Percentiles rank a stretch among this genome's conserved stretches.
These are phyloP conservation scores for Drosophila lowei DNA, from an alignment of 1,140 invertebrate genomes.

Conservation along the genomic window DNA sequence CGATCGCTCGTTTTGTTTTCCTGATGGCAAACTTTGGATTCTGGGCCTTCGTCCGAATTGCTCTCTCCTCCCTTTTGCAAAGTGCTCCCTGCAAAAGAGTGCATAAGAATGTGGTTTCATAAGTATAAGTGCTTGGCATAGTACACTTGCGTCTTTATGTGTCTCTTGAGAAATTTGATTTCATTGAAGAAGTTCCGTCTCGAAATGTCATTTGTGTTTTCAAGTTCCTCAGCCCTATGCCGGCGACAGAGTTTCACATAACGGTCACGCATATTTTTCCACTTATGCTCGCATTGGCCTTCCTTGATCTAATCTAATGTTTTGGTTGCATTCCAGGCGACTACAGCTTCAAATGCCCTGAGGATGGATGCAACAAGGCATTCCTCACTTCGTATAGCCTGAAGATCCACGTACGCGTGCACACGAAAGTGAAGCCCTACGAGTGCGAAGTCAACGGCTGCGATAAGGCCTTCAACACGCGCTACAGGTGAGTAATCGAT, in stretches of 20 bases:
- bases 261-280: neutral
- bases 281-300: no score
- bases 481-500: conserved; percentile 88
- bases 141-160: conserved; percentile 19
- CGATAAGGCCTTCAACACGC: conserved; percentile 96
- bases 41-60: no score
- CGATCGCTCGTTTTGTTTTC: no score
- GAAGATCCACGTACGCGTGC: conserved; percentile 96
- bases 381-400: conserved; percentile 97
- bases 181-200: conserved; percentile 17
- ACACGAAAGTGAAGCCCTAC: conserved; percentile 97
- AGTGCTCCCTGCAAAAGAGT: no score
- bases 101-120: no score
- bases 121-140: neutral
- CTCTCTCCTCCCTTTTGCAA: no score
- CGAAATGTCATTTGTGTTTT: neutral
- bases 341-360: conserved; percentile 95
- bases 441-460: conserved; percentile 90
- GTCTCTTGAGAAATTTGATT: neutral
- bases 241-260: conserved; percentile 28
- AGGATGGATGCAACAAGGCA: conserved; percentile 94
- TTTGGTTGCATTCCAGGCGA: conserved; percentile 87
- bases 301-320: neutral
- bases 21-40: no score
- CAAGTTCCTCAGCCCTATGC: neutral